phyloP scores from a whole-genome alignment of 2,888 invertebrate genomes.

The Charanyca ferruginea region DNA sequence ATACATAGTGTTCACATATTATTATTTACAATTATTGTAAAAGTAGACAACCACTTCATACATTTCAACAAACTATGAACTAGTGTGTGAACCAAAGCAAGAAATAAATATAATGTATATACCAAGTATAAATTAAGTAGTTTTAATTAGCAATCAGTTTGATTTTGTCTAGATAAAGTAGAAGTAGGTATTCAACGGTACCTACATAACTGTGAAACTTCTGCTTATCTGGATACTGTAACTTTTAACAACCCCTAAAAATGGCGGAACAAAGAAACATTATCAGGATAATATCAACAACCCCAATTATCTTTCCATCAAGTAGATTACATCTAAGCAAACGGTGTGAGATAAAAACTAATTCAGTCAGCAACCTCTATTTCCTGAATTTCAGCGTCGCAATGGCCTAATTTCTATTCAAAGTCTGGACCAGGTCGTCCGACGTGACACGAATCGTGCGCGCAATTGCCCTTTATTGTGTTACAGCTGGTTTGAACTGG shows the following conservation, averaged over 20 bases:
- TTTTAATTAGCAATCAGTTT: no score
- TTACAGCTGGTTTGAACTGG: slow-evolving; percentile 72
- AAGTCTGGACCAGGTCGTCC: slow-evolving; percentile 67
- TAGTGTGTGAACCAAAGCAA: no score
- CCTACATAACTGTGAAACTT: background rate
- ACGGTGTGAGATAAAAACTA: slow-evolving; percentile 56
- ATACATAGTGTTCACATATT: no score
- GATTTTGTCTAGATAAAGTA: no score
- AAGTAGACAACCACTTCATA: no score
- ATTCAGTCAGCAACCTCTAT: slow-evolving; percentile 56
- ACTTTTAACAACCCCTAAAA: slow-evolving; percentile 2
- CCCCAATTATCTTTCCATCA: slow-evolving; percentile 50
- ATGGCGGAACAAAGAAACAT: background rate
- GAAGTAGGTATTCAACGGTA: background rate
- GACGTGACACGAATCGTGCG: slow-evolving; percentile 78
- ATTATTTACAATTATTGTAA: no score
- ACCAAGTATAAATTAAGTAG: no score
- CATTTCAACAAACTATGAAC: no score
- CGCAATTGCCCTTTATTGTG: slow-evolving; percentile 78
- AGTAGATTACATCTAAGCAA: slow-evolving; percentile 60
- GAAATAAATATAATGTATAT: no score
- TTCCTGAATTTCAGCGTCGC: slow-evolving; percentile 64
- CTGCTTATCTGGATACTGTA: slow-evolving; percentile 7
- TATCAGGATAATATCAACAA: slow-evolving; percentile 22
- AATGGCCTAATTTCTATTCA: slow-evolving; percentile 78